Conservation (phyloP, 1,140 invertebrate species). For the Caenorhabditis inopinata region DNA sequence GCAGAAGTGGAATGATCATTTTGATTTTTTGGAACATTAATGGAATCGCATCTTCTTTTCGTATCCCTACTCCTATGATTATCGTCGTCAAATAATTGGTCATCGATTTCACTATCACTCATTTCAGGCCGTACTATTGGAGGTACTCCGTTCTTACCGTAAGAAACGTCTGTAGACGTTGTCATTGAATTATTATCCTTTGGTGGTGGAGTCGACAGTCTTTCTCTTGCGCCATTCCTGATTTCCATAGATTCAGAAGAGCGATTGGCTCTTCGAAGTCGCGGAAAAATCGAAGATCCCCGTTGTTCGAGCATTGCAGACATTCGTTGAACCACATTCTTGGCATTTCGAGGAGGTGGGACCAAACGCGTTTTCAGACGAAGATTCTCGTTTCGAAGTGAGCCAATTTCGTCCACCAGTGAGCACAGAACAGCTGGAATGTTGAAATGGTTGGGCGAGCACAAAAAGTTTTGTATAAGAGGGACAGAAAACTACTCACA, state of each 20-base stretch:
- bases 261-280: slow-evolving; percentile 26
- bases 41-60: slow-evolving; percentile 19
- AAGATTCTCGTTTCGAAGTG: slow-evolving; percentile 47
- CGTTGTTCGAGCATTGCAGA: slow-evolving; percentile 41
- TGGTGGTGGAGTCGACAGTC: slow-evolving; percentile 38
- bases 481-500: slow-evolving; percentile 15
- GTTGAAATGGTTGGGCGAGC: too few species aligned
- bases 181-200: slow-evolving; percentile 35
- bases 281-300: slow-evolving; percentile 31
- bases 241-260: slow-evolving; percentile 30
- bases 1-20: slow-evolving; percentile 36
- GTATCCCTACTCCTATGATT: neutral
- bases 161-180: slow-evolving; percentile 48
- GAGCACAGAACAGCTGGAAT: slow-evolving; percentile 45
- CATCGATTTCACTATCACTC: slow-evolving; percentile 46
- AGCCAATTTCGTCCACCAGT: slow-evolving; percentile 47
- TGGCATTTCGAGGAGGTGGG: slow-evolving; percentile 11
- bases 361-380: slow-evolving; percentile 41
- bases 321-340: slow-evolving; percentile 43
- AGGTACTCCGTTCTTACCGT: slow-evolving; percentile 11
- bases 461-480: neutral
- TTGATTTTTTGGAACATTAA: neutral
- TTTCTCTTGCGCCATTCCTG: slow-evolving; percentile 37
- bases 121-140: slow-evolving; percentile 47
- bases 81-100: slow-evolving; percentile 44